Evolutionary conservation across 2,113 vertebrate species (phyloP).

Genomic region (Capreolus pygargus): DNA sequence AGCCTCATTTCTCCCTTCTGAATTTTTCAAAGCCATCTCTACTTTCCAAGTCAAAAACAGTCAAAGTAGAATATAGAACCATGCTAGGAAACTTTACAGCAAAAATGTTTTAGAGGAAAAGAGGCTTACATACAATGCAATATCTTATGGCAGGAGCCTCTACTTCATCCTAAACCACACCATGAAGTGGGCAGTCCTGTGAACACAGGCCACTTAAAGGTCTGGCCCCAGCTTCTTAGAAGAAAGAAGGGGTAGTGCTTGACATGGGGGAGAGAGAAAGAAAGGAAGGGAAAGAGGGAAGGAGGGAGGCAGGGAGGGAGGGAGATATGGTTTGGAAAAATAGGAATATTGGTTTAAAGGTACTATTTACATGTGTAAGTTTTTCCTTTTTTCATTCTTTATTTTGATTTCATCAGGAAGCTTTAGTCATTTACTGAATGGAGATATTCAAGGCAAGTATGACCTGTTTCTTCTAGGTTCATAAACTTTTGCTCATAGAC

Average conservation of each 20-base stretch:
- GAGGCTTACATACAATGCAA: not conserved
- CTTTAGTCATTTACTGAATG: not conserved
- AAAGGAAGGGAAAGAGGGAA: not conserved
- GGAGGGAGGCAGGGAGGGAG: not conserved
- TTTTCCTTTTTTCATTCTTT: not conserved
- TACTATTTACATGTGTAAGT: not conserved
- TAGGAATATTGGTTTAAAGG: not conserved
- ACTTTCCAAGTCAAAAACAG: not conserved
- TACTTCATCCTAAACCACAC: not conserved
- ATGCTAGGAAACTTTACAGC: not conserved
- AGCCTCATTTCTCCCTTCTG: not conserved
- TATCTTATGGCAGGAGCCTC: not conserved
- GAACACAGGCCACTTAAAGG: not conserved
- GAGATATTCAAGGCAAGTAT: not conserved
- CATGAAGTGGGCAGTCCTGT: not conserved
- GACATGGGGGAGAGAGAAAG: too few species aligned
- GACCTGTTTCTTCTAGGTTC: not conserved
- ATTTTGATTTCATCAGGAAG: slow-evolving; percentile 3
- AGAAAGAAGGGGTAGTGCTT: not conserved
- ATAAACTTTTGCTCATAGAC: not conserved
- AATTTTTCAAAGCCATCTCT: not conserved
- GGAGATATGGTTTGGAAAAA: not conserved
- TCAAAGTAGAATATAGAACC: not conserved
- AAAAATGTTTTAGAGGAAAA: slow-evolving; percentile 12
- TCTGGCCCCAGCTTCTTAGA: not conserved